Percentiles rank a stretch among this genome's conserved stretches.
phyloP scores from a whole-genome alignment of 2,888 invertebrate genomes.

The Tenthredo amoena region DNA sequence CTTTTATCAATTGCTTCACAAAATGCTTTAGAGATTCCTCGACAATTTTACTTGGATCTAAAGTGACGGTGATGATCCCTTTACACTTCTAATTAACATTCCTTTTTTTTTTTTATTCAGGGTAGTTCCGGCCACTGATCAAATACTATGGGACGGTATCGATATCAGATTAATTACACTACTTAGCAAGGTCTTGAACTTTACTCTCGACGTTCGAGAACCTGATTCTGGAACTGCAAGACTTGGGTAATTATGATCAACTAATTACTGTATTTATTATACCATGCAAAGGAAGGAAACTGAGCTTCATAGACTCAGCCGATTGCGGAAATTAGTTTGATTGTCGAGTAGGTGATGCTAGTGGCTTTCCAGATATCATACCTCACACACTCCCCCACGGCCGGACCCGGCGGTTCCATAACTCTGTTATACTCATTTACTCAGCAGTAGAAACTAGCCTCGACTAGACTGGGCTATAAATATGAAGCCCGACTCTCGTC shows the following conservation, averaged over 20 bases:
- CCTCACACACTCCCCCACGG: neutral
- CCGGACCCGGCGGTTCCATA: neutral
- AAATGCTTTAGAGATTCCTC: neutral
- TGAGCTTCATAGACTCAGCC: too few relatives aligned
- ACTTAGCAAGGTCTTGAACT: slow-evolving; percentile 84
- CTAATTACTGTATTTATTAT: neutral
- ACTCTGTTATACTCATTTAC: neutral
- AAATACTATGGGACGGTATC: slow-evolving; percentile 86
- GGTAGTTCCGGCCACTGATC: slow-evolving; percentile 76
- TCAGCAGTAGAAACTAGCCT: neutral
- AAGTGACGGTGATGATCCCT: neutral
- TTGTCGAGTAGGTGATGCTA: too few relatives aligned
- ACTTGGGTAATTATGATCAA: neutral
- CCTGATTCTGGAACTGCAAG: slow-evolving; percentile 68
- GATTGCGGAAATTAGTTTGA: too few relatives aligned
- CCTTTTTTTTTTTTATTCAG: slow-evolving; percentile 64
- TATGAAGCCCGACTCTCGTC: neutral
- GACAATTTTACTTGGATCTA: neutral
- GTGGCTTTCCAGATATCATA: too few relatives aligned
- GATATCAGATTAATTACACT: slow-evolving; percentile 85
- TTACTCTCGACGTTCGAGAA: slow-evolving; percentile 85
- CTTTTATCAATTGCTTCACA: too few relatives aligned
- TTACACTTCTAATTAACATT: neutral
- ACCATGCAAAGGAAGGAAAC: neutral
- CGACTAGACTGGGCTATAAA: slow-evolving; percentile 1